Base-by-base conservation (phyloP, 2,113 vertebrate genomes). In the Ovis aries region DNA sequence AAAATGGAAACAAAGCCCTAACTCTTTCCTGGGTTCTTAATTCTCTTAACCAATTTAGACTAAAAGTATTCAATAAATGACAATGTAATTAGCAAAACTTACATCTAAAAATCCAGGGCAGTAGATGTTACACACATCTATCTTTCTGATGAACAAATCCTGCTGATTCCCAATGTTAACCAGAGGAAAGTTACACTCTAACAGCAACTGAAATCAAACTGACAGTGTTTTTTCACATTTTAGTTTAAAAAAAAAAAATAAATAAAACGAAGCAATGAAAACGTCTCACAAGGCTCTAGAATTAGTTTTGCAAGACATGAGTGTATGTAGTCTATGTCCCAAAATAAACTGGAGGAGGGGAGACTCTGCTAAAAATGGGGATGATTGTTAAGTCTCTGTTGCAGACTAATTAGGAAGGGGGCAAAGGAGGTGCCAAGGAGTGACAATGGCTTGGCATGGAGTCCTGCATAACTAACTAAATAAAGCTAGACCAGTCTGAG, bases 21-120 rank as follows among this genome's bases (percentile, higher is more conserved):
- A 48, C 85, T 15, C 67, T 90, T 94, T 85, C 64, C 92, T 92
- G 15, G 27, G 48, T 85, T 97, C 83, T 93, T 95, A 62, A 97
- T 95, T 94, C 33, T 91, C 31, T 92, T 88, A 90, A 16, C 27
- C 27, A 82, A 84, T 43, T 89, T 45, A 88, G 77, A 83, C 12
- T 33, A 36, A 96, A 87, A 23, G 53, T 53, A 96, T 40, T 93
- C 45, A 91, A 53, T 71, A 71, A 87, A 40, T 57, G 7, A 91
- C 80, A 93, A 43, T 67, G 45, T 57, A 92, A 93, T 91, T 57
- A 84, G 74, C 71, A 93, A 81, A 71, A 87, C 14, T 67, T 53
- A 86, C 27, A 94, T 36, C 45, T 88, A 80, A 94, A 96, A 96
- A 55, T 80, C 52, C 52, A 91, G 90, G 62, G 36, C 48, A 36